These are phyloP conservation scores for Mirounga angustirostris DNA, from an alignment of 2,113 vertebrate species.

Conservation along the genomic window DNA sequence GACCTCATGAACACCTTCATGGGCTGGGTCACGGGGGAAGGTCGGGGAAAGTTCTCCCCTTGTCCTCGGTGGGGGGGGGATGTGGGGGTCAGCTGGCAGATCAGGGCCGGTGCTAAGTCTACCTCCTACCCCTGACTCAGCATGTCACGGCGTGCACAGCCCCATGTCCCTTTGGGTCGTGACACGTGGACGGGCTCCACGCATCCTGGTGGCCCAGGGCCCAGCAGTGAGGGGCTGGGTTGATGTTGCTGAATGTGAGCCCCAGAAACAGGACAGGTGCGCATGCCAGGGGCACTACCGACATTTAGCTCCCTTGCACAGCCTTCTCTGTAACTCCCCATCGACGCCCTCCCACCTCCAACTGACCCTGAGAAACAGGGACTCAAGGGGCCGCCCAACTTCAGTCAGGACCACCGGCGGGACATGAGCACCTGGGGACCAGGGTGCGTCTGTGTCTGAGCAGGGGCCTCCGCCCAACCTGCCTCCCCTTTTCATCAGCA, in stretches of 20 bases:
- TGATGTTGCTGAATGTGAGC: not conserved
- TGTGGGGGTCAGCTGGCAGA: not conserved
- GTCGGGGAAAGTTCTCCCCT: not conserved
- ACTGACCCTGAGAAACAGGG: not conserved
- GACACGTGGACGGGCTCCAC: fast-evolving
- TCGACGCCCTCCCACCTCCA: no score
- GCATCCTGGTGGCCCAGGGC: not conserved
- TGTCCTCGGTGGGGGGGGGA: not conserved
- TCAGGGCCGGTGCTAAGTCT: not conserved
- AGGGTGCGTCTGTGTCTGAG: not conserved
- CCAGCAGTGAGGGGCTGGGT: not conserved
- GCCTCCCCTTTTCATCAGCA: fast-evolving
- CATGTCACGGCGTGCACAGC: not conserved
- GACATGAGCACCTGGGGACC: no score
- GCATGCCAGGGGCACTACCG: no score
- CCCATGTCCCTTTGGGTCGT: no score
- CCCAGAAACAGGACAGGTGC: not conserved
- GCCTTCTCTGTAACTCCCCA: not conserved
- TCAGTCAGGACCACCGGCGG: no score
- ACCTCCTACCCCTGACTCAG: not conserved
- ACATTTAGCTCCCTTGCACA: not conserved
- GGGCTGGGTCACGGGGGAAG: not conserved
- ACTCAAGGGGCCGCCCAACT: not conserved
- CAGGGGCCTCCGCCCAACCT: no score
- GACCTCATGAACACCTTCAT: no score